Percentiles rank a stretch among this genome's conserved stretches.
phyloP scores from a whole-genome alignment of 2,797 vertebrate genomes.

The Tangara arthus region DNA sequence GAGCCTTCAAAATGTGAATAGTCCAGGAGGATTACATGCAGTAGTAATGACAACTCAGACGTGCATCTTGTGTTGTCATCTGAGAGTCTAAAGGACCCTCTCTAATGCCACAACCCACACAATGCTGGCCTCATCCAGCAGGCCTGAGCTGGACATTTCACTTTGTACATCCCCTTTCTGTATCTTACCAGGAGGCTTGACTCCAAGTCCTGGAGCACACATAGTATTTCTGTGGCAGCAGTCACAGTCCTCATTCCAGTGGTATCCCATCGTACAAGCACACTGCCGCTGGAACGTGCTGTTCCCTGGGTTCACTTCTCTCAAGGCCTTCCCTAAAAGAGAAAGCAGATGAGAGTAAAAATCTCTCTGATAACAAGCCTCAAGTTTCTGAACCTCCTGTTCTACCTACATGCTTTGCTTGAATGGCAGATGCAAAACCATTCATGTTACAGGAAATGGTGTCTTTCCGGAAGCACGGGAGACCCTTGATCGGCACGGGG shows the following conservation, averaged over 20 bases:
- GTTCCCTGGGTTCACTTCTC: constrained; percentile 78
- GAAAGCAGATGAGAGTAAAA: not conserved
- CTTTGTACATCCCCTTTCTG: not conserved
- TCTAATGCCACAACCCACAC: not conserved
- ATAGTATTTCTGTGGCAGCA: constrained; percentile 83
- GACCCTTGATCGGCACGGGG: not conserved
- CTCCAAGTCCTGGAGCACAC: constrained; percentile 82
- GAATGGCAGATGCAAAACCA: not conserved
- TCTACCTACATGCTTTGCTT: not conserved
- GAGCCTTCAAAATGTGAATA: not conserved
- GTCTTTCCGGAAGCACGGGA: not conserved
- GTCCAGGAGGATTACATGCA: not conserved
- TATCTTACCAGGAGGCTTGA: constrained; percentile 70
- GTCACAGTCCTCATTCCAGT: constrained; percentile 88
- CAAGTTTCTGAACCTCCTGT: not conserved
- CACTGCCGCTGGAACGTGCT: constrained; percentile 79
- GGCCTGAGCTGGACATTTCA: not conserved
- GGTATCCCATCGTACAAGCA: constrained; percentile 79
- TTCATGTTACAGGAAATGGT: not conserved
- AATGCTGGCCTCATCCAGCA: not conserved
- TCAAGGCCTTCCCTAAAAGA: constrained; percentile 84
- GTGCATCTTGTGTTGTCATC: not conserved
- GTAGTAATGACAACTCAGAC: not conserved
- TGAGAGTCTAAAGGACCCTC: not conserved
- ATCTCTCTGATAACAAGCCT: not conserved